These are phyloP conservation scores for Takifugu bimaculatus DNA, from an alignment of 2,113 vertebrate species.

Conservation along the genomic window DNA sequence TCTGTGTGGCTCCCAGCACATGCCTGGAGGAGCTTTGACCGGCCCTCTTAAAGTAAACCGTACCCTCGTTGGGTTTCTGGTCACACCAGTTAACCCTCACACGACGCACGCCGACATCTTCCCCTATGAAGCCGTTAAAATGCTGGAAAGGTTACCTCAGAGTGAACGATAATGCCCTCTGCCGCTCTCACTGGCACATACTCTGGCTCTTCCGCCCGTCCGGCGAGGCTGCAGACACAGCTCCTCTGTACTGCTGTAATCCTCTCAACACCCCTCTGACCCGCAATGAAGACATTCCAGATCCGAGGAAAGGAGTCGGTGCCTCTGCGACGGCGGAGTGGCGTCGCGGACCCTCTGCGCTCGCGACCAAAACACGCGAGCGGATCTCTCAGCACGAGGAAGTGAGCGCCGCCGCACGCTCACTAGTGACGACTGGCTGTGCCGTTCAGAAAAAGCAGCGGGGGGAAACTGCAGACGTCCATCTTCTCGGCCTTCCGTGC, in stretches of 20 bases:
- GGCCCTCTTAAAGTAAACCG: constrained; percentile 48
- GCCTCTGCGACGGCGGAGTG: not conserved
- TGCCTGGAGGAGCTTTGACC: constrained; percentile 47
- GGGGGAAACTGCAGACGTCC: not conserved
- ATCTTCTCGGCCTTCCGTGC: constrained; percentile 32
- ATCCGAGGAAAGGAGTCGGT: constrained; percentile 10
- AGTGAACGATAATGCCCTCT: not conserved
- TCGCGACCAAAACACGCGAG: not conserved
- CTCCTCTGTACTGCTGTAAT: constrained; percentile 38
- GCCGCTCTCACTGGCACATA: constrained; percentile 16
- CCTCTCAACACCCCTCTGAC: constrained; percentile 37
- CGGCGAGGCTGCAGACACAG: constrained; percentile 26
- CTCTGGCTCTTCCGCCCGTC: constrained; percentile 34
- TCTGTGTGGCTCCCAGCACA: constrained; percentile 54
- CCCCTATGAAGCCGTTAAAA: not conserved
- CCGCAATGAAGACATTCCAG: constrained; percentile 26
- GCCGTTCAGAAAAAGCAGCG: constrained; percentile 11
- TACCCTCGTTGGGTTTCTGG: constrained; percentile 2
- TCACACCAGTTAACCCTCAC: not conserved
- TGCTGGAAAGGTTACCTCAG: constrained; percentile 29
- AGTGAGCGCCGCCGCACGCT: constrained; percentile 30
- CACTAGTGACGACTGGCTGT: not conserved
- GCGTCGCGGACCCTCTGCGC: not conserved
- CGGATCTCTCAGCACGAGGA: constrained; percentile 44
- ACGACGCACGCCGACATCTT: not conserved